Base-by-base conservation (phyloP, 2,113 vertebrate species). In the Melospiza georgiana region DNA sequence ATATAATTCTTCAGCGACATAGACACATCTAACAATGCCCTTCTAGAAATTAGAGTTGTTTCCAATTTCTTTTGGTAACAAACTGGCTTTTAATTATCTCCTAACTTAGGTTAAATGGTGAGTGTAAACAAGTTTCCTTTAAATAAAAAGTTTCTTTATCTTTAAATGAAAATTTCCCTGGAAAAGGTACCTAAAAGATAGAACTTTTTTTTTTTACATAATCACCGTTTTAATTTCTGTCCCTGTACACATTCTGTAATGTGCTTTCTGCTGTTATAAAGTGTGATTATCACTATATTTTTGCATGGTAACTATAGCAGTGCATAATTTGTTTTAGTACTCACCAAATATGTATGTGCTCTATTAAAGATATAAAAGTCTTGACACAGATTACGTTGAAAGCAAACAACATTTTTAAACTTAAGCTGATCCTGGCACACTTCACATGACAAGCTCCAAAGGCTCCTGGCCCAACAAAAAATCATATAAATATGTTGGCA, bases 291-390 rank as follows among this genome's bases (percentile, higher is more conserved):
- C 33, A 18, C 59, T 93, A 11, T 85, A 31, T 91, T 85, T 93
- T 85, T 91, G 59, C 74, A 87, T 55, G 3, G 82, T 96, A 93
- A 89, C 96, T 84, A 71, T 84, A 90, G 74, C 84, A 94, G 58
- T 63, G 72, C 66, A 66, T 69, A 79, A 35, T 61, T 92, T 97
- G 44, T 97, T 97, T 97, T 72, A 77, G 41, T 62, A 77, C 71
- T 51, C 67, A 81, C 74, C 75, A 84, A 63, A 30, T 35, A 44
- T 39, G 21, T 90, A 72, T 78, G 39, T 91, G 35, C 46, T 93
- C 55, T 91, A 41, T 90, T 41, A 84, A 79, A 68, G 48, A 55
- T 43, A 30, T 85, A 81, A 81, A 96, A 95, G 84, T 88, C 80
- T 92, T 93, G 80, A 94, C 63, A 82, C 68, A 81, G 49, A 57